Base-by-base conservation (phyloP, 2,113 vertebrate species). In the Progne subis region DNA sequence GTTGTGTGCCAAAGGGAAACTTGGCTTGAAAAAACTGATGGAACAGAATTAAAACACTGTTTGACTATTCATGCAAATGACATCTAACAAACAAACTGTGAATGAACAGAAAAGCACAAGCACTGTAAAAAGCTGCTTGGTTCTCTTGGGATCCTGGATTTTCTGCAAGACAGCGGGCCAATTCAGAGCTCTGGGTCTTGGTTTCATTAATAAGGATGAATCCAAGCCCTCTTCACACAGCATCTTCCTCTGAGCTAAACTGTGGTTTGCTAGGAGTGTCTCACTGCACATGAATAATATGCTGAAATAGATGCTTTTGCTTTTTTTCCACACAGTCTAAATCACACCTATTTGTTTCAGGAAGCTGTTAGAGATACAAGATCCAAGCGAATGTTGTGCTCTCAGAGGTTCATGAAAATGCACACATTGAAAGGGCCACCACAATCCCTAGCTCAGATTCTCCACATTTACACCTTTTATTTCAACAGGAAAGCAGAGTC, bases 51-150 rank as follows among this genome's bases (percentile, higher is more conserved):
- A 63, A 92, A 96, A 90, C 72, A 91, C 86, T 93, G 89, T 84
- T 92, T 86, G 74, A 91, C 91, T 94, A 86, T 86, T 92, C 94
- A 95, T 81, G 82, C 93, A 96, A 88, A 94, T 88, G 85, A 95
- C 94, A 90, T 70, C 85, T 93, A 94, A 96, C 93, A 90, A 93
- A 95, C 88, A 96, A 93, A 92, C 88, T 93, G 78, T 94, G 95
- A 97, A 93, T 68, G 93, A 96, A 74, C 53, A 78, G 63, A 88
- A 90, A 76, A 71, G 72, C 85, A 83, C 44, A 80, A 68, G 72
- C 79, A 60, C 49, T 71, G 55, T 77, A 71, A 94, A 91, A 89
- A 92, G 85, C 88, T 71, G 50, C 71, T 60, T 18, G 18, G 39
- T 63, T 88, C 90, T 86, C 92, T 43, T 21, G 90, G 82, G 93